A percentile compares a stretch with the other conserved stretches of the same genome.
Conservation (phyloP, 2,888 invertebrate species). For the Meiosimyza decipiens region DNA sequence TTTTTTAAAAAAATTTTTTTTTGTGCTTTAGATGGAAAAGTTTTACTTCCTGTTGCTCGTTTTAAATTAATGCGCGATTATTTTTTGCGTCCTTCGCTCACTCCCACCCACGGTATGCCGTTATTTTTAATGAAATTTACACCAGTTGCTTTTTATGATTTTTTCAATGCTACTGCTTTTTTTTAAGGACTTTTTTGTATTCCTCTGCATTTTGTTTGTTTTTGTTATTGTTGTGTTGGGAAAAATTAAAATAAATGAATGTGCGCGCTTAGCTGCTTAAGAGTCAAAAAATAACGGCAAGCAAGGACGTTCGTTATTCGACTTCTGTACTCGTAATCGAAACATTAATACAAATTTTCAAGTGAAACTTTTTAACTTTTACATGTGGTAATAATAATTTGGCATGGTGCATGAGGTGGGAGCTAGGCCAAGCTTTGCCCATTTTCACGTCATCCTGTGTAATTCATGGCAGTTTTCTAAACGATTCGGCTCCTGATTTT, state of each 20-base stretch:
- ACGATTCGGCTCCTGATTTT: no score
- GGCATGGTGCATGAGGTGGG: no score
- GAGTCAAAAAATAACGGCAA: background rate
- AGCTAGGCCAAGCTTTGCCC: no score
- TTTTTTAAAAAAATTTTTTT: conserved; percentile 8
- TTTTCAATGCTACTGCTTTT: background rate
- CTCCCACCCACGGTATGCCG: background rate
- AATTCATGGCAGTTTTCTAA: no score
- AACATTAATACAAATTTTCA: no score
- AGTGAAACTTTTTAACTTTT: no score
- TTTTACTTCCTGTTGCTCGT: conserved; percentile 34
- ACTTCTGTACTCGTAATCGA: no score
- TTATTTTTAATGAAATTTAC: conserved; percentile 31
- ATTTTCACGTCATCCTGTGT: no score
- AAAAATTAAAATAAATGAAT: conserved; percentile 29
- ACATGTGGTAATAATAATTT: no score
- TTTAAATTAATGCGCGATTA: conserved; percentile 35
- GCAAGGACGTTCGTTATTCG: background rate
- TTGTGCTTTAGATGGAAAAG: conserved; percentile 12
- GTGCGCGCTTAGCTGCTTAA: background rate
- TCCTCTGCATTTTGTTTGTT: background rate
- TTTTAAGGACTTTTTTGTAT: background rate
- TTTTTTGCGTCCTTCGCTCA: conserved; percentile 4
- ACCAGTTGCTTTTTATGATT: conserved; percentile 34
- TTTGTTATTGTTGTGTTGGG: conserved; percentile 16